A percentile compares a stretch with the other conserved stretches of the same genome.
Evolutionary conservation across 2,113 vertebrate species (phyloP).

Genomic region (Clarias macrocephalus): DNA sequence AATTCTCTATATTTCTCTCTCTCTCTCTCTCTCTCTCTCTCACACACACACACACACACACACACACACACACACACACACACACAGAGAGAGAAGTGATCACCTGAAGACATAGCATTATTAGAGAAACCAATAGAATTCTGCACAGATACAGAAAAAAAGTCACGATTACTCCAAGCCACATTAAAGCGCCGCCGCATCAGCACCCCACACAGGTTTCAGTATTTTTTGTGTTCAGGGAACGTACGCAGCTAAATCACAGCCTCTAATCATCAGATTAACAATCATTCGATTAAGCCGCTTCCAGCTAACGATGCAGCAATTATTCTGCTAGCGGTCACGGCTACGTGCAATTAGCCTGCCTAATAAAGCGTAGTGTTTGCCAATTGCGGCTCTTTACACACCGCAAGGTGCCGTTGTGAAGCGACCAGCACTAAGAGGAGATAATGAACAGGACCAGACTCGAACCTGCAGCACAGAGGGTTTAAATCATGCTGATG

Average conservation of each 20-base stretch:
- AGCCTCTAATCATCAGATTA: constrained; percentile 23
- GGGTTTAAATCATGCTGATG: neutral
- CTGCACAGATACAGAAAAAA: neutral
- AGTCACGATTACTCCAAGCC: neutral
- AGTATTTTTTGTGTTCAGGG: neutral
- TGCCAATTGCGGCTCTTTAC: neutral
- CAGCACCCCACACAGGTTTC: neutral
- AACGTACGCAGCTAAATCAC: neutral
- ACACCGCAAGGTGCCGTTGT: neutral
- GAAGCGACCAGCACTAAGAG: constrained; percentile 20
- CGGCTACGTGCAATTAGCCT: constrained; percentile 23
- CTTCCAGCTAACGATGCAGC: constrained; percentile 19
- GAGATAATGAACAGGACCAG: constrained; percentile 8
- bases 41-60: constrained; percentile 9
- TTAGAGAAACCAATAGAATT: neutral
- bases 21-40: too few species aligned
- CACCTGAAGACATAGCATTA: neutral
- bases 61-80: neutral
- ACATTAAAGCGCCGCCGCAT: neutral
- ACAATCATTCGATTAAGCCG: constrained; percentile 17
- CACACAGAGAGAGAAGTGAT: neutral
- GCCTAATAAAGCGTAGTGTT: constrained; percentile 33
- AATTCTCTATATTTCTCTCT: neutral
- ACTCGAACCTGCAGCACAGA: neutral
- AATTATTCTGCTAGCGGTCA: constrained; percentile 22